A percentile compares a stretch with the other conserved stretches of the same genome.
phyloP scores from a whole-genome alignment of 2,797 vertebrate species.

The Myiotriccus ornatus region DNA sequence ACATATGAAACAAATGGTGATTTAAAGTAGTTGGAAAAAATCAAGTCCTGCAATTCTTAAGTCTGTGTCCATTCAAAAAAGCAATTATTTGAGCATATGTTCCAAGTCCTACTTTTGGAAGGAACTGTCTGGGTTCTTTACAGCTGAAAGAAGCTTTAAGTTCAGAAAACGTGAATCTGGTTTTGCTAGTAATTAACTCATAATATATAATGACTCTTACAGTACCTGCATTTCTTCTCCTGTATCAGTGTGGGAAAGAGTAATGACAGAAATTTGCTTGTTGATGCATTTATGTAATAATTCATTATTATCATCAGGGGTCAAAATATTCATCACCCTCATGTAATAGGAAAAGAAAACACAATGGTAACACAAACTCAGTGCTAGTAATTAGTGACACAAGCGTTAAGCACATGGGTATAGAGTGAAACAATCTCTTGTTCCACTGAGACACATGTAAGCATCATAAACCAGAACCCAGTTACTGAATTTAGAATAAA shows the following conservation, averaged over 20 bases:
- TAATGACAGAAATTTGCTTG: slow-evolving; percentile 29
- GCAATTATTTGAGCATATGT: neutral
- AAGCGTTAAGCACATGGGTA: neutral
- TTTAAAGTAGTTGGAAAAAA: neutral
- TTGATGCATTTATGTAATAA: slow-evolving; percentile 13
- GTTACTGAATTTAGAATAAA: neutral
- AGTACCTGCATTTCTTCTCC: neutral
- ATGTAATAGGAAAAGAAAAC: neutral
- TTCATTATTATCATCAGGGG: slow-evolving; percentile 34
- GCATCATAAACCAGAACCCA: neutral
- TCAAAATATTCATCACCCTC: slow-evolving; percentile 33
- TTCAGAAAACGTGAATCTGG: neutral
- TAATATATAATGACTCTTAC: neutral
- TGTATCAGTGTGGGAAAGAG: neutral
- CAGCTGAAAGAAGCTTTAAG: neutral
- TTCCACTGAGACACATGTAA: neutral
- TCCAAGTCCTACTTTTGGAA: neutral
- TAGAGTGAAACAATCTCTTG: neutral
- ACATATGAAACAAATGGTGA: neutral
- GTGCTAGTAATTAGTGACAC: neutral
- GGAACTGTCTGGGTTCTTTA: neutral
- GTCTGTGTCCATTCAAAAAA: neutral
- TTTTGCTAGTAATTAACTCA: neutral
- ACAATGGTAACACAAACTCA: neutral
- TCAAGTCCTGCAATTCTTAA: neutral